Conservation (phyloP, 2,113 vertebrate species). For the Gracilinanus agilis region DNA sequence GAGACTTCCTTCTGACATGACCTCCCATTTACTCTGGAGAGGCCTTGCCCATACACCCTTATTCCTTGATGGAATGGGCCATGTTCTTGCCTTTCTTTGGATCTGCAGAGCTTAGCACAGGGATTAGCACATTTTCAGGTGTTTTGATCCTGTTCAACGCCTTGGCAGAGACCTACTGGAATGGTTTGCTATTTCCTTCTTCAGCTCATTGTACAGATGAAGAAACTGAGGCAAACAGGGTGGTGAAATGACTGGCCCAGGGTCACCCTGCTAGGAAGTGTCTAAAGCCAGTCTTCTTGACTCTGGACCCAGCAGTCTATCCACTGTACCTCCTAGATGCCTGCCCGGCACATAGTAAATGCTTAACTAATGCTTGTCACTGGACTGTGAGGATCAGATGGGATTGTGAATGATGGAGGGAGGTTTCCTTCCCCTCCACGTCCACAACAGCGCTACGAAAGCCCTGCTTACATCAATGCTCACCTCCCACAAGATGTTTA, state of each 20-base stretch:
- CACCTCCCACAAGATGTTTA: not conserved
- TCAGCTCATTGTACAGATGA: too few relatives aligned
- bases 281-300: too few relatives aligned
- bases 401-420: not conserved
- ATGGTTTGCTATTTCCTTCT: too few relatives aligned
- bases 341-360: not conserved
- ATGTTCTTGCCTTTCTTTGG: not conserved
- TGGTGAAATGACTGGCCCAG: too few relatives aligned
- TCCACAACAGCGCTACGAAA: rapidly evolving
- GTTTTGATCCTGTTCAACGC: too few relatives aligned
- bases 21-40: not conserved
- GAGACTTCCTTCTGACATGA: not conserved
- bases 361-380: not conserved
- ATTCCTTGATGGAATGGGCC: not conserved
- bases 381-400: not conserved
- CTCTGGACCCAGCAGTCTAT: too few relatives aligned
- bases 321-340: too few relatives aligned
- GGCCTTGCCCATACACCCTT: not conserved
- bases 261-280: too few relatives aligned
- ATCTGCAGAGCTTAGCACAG: not conserved
- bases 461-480: not conserved
- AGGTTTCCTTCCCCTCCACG: not conserved
- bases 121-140: too few relatives aligned
- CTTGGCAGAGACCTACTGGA: too few relatives aligned
- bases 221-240: too few relatives aligned